Evolutionary conservation across 2,797 vertebrate species (phyloP).

Genomic region (Brachyalestes nurse): DNA sequence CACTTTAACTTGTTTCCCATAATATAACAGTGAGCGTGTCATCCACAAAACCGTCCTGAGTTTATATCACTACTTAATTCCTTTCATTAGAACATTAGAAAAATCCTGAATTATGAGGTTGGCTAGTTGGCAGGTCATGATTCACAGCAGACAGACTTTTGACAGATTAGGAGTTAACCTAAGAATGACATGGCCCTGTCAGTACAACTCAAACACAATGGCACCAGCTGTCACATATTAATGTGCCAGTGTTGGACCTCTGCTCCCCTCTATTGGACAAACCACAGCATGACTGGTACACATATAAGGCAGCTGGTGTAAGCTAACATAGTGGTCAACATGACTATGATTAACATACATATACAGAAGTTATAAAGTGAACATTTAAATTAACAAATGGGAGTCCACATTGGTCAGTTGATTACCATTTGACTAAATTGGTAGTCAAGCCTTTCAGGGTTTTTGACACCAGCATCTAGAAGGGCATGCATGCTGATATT

Average conservation of each 20-base stretch:
- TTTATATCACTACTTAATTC: slow-evolving; percentile 25
- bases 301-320: background rate
- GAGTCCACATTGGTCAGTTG: background rate
- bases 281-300: slow-evolving; percentile 27
- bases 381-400: background rate
- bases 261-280: slow-evolving; percentile 71
- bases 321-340: background rate
- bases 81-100: slow-evolving; percentile 33
- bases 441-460: background rate
- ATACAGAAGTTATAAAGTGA: too few relatives aligned
- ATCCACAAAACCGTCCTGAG: slow-evolving; percentile 1
- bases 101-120: slow-evolving; percentile 34
- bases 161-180: slow-evolving; percentile 44
- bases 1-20: slow-evolving; percentile 16
- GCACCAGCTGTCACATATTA: slow-evolving; percentile 40
- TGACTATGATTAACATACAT: background rate
- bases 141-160: slow-evolving; percentile 41
- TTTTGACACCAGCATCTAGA: background rate
- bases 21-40: slow-evolving; percentile 6
- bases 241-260: slow-evolving; percentile 33
- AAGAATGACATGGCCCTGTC: slow-evolving; percentile 14
- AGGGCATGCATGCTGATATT: background rate
- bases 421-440: background rate
- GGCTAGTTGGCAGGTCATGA: slow-evolving; percentile 33
- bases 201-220: slow-evolving; percentile 42